A percentile compares a stretch with the other conserved stretches of the same genome.
These are phyloP conservation scores for Cavia porcellus DNA, from an alignment of 2,113 vertebrate genomes.

Conservation along the genomic window DNA sequence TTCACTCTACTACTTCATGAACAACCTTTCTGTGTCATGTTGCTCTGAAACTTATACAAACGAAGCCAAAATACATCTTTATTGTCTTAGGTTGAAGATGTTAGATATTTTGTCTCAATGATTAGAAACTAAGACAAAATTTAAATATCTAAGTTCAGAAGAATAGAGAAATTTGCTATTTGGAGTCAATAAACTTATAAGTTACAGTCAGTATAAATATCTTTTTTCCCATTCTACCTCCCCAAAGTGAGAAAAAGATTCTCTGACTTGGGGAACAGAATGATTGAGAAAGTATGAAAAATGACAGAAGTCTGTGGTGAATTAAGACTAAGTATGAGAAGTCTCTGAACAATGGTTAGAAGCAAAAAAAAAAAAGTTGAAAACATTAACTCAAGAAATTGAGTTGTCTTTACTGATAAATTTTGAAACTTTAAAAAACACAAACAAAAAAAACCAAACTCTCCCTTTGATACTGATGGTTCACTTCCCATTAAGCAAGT, in stretches of 20 bases:
- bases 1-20: not conserved
- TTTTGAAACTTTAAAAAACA: not conserved
- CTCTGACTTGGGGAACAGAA: not conserved
- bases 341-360: not conserved
- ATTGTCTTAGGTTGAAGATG: not conserved
- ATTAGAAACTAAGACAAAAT: not conserved
- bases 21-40: not conserved
- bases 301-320: not conserved
- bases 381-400: not conserved
- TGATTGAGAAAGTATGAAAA: not conserved
- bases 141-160: constrained; percentile 1
- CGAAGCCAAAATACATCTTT: not conserved
- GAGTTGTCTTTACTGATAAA: not conserved
- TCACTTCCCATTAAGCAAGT: not conserved
- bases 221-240: not conserved
- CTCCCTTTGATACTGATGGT: not conserved
- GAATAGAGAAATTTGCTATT: constrained; percentile 5
- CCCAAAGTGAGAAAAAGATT: not conserved
- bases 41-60: not conserved
- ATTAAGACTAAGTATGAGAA: not conserved
- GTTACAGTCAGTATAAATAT: not conserved
- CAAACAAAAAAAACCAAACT: not conserved
- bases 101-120: not conserved
- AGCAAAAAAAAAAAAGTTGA: not conserved
- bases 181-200: not conserved